phyloP scores from a whole-genome alignment of 2,888 invertebrate genomes.

The Brachynemurus nebulosus region DNA sequence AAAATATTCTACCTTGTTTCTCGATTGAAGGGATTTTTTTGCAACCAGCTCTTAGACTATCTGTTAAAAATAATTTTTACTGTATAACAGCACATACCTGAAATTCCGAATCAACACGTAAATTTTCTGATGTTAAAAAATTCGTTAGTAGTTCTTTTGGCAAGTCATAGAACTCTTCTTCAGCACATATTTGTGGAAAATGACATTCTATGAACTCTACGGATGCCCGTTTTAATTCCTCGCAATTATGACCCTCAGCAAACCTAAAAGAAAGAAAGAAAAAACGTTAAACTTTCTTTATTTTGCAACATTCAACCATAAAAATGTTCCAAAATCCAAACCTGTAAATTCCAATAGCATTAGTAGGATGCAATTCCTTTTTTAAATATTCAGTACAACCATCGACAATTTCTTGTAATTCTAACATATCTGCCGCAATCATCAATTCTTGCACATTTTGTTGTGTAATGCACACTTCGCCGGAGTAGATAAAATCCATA shows the following conservation, averaged over 20 bases:
- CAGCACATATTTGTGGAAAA: slow-evolving; percentile 65
- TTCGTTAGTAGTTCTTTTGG: slow-evolving; percentile 63
- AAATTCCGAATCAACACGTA: slow-evolving; percentile 77
- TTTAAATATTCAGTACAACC: slow-evolving; percentile 76
- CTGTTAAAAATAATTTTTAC: no score
- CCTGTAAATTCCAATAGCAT: slow-evolving; percentile 80
- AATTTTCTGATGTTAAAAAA: slow-evolving; percentile 70
- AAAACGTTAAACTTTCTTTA: neutral
- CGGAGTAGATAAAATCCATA: slow-evolving; percentile 72
- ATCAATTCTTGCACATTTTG: slow-evolving; percentile 79
- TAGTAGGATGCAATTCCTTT: slow-evolving; percentile 71
- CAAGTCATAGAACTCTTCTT: slow-evolving; percentile 76
- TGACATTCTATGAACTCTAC: slow-evolving; percentile 70
- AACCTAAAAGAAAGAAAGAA: slow-evolving; percentile 37
- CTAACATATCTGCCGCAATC: slow-evolving; percentile 83
- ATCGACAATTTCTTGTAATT: slow-evolving; percentile 66
- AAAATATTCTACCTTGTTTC: no score
- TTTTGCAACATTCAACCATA: no score
- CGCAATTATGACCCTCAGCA: slow-evolving; percentile 78
- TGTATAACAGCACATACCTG: no score
- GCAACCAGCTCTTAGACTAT: no score
- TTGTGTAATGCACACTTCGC: slow-evolving; percentile 53
- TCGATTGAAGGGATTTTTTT: no score
- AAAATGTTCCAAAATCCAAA: slow-evolving; percentile 23
- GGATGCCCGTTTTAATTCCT: slow-evolving; percentile 60